phyloP scores from a whole-genome alignment of 2,113 vertebrate genomes.

The Cyprinodon variegatus region DNA sequence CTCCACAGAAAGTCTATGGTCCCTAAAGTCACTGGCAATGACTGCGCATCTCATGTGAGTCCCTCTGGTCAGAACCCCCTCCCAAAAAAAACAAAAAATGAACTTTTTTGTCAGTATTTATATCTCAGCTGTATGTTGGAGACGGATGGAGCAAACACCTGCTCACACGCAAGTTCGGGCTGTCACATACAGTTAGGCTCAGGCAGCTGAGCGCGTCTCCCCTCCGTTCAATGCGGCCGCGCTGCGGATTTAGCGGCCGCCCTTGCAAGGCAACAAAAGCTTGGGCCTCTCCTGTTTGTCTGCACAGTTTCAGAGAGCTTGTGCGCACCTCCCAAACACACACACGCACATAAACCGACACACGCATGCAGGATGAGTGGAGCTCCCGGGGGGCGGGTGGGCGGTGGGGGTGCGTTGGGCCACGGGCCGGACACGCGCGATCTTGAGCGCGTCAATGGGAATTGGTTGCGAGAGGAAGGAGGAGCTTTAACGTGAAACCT shows the following conservation, averaged over 20 bases:
- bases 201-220: conserved; percentile 66
- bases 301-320: conserved; percentile 30
- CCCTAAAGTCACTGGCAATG: neutral
- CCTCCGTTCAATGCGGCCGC: conserved; percentile 41
- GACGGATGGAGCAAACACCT: conserved; percentile 78
- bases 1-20: neutral
- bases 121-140: conserved; percentile 28
- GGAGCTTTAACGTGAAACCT: conserved; percentile 65
- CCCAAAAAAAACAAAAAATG: conserved; percentile 33
- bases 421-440: conserved; percentile 82
- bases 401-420: conserved; percentile 31
- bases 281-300: conserved; percentile 49
- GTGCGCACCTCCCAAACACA: conserved; percentile 24
- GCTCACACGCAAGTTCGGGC: conserved; percentile 78
- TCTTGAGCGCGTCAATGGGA: conserved; percentile 33
- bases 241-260: conserved; percentile 55
- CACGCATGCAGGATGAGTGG: conserved; percentile 27
- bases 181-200: conserved; percentile 81
- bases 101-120: conserved; percentile 45
- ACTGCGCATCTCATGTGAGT: conserved; percentile 36
- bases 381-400: conserved; percentile 25
- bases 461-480: conserved; percentile 45
- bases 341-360: conserved; percentile 2
- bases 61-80: conserved; percentile 45
- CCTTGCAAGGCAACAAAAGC: conserved; percentile 60